A percentile compares a stretch with the other conserved stretches of the same genome.
These are phyloP conservation scores for Pycnomerus fuliginosus DNA, from an alignment of 2,888 invertebrate genomes.

Conservation along the genomic window DNA sequence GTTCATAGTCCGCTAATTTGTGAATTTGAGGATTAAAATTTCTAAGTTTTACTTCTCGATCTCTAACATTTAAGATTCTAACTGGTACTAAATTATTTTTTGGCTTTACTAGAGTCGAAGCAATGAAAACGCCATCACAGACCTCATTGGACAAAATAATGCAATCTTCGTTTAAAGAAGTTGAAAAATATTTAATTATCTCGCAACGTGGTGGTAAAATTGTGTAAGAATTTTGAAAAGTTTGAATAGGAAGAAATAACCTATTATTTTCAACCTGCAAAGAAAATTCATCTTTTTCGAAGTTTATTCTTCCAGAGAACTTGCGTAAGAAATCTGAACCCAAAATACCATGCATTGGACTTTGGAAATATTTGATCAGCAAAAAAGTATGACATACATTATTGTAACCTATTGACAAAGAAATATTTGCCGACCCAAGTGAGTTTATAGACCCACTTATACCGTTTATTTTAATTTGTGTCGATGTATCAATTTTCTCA, in stretches of 20 bases:
- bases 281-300: constrained; percentile 6
- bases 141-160: constrained; percentile 9
- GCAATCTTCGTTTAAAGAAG: constrained; percentile 9
- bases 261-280: constrained; percentile 4
- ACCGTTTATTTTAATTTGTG: constrained; percentile 3
- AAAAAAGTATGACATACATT: constrained; percentile 8
- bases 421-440: constrained; percentile 4
- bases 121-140: constrained; percentile 9
- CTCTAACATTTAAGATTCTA: constrained; percentile 3
- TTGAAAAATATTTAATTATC: constrained; percentile 9
- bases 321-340: constrained; percentile 14
- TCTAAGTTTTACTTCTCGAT: constrained; percentile 17
- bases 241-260: constrained; percentile 10
- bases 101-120: constrained; percentile 5
- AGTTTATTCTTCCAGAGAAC: constrained; percentile 10
- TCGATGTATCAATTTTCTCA: constrained; percentile 2
- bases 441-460: constrained; percentile 4
- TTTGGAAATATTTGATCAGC: constrained; percentile 9
- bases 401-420: constrained; percentile 3
- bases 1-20: constrained; percentile 7
- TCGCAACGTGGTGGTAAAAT: constrained; percentile 14
- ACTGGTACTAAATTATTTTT: constrained; percentile 5
- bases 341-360: constrained; percentile 8
- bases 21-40: constrained; percentile 22
- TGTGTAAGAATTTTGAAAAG: constrained; percentile 1